Percentiles rank a stretch among this genome's conserved stretches.
Evolutionary conservation across 2,113 vertebrate species (phyloP).

Genomic region (Lepidothrix coronata): DNA sequence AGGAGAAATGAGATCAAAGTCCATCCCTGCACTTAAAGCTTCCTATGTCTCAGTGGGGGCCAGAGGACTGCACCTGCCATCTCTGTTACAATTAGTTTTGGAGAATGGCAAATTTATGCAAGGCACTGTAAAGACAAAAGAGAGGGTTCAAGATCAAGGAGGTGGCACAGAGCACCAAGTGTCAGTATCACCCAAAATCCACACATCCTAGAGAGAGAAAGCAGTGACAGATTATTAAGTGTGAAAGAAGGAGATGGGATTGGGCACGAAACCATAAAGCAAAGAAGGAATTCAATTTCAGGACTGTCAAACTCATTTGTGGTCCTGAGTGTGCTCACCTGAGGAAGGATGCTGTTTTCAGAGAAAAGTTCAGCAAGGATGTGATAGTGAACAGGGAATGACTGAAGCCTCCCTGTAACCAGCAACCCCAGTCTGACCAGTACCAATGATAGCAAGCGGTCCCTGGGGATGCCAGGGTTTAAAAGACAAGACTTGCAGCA

Average conservation of each 20-base stretch:
- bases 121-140: background rate
- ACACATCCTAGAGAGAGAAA: background rate
- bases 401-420: background rate
- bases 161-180: background rate
- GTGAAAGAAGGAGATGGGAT: slow-evolving; percentile 11
- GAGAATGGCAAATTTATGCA: background rate
- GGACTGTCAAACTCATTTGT: slow-evolving; percentile 31
- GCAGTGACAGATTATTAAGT: background rate
- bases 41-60: background rate
- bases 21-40: background rate
- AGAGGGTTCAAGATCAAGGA: background rate
- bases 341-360: background rate
- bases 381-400: background rate
- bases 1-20: background rate
- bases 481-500: background rate
- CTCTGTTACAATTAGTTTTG: background rate
- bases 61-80: background rate
- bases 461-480: background rate
- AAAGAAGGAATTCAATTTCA: slow-evolving; percentile 42
- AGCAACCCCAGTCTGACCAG: background rate
- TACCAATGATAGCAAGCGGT: accelerated
- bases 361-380: background rate
- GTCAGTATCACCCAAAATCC: background rate
- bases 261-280: slow-evolving; percentile 10
- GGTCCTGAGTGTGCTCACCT: background rate